These are phyloP conservation scores for Poicephalus gulielmi DNA, from an alignment of 2,113 vertebrate genomes.

Conservation along the genomic window DNA sequence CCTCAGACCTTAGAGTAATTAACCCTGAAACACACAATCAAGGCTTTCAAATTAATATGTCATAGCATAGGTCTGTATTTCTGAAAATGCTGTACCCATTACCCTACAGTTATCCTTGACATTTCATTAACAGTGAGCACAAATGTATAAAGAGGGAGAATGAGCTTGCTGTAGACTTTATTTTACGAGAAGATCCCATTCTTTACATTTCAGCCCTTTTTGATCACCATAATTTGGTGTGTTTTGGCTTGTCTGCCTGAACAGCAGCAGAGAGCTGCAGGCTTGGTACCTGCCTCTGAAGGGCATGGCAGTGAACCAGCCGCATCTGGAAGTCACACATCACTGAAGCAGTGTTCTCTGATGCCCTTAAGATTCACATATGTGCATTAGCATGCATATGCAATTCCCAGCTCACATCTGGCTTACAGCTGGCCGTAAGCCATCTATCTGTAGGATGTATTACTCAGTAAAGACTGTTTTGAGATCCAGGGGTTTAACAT, in stretches of 20 bases:
- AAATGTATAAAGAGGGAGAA: background rate
- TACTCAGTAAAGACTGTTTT: background rate
- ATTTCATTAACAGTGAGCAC: background rate
- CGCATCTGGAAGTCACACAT: background rate
- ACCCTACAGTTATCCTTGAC: background rate
- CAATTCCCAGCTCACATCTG: background rate
- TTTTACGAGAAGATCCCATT: background rate
- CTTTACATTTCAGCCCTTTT: background rate
- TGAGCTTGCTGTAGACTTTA: background rate
- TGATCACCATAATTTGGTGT: background rate
- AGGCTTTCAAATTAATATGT: background rate
- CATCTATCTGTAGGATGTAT: rapidly evolving
- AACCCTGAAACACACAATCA: slow-evolving; percentile 11
- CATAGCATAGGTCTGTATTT: background rate
- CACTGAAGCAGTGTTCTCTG: background rate
- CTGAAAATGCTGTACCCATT: background rate
- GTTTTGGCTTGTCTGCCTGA: background rate
- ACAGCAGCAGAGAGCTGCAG: background rate
- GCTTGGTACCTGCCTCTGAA: background rate
- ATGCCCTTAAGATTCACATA: background rate
- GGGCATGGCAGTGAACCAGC: rapidly evolving
- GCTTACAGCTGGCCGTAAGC: background rate
- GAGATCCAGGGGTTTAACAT: background rate
- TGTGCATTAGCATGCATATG: rapidly evolving
- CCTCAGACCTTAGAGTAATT: slow-evolving; percentile 16